Evolutionary conservation across 2,113 vertebrate species (phyloP).

Genomic region (Toxotes chatareus): DNA sequence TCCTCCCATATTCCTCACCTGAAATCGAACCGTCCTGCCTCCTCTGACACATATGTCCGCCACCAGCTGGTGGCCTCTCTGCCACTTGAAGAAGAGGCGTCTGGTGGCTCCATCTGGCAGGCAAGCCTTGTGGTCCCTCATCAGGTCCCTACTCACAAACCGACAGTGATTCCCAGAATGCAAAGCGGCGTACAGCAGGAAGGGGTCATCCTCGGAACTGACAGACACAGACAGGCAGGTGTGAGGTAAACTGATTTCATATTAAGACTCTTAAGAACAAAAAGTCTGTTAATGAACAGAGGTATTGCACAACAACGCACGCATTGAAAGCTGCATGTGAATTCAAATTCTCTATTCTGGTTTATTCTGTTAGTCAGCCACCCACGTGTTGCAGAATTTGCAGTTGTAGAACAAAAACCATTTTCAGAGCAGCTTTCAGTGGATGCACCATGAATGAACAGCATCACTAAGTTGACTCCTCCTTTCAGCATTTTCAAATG

Average conservation of each 20-base stretch:
- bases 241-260: neutral
- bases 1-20: conserved; percentile 82
- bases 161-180: conserved; percentile 92
- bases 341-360: neutral
- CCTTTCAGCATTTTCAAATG: neutral
- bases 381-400: neutral
- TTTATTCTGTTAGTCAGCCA: conserved; percentile 12
- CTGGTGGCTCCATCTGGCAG: conserved; percentile 82
- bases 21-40: conserved; percentile 82
- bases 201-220: conserved; percentile 96
- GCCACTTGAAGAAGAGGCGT: conserved; percentile 97
- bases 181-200: conserved; percentile 93
- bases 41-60: conserved; percentile 48
- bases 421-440: neutral
- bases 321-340: neutral
- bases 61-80: conserved; percentile 92
- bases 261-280: neutral
- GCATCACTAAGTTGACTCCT: neutral
- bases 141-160: conserved; percentile 93
- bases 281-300: neutral
- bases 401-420: neutral
- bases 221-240: neutral
- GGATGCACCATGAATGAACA: neutral
- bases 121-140: conserved; percentile 97
- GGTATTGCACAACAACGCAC: neutral